Conservation (phyloP, 2,888 invertebrate genomes). For the Tethea ocularis region DNA sequence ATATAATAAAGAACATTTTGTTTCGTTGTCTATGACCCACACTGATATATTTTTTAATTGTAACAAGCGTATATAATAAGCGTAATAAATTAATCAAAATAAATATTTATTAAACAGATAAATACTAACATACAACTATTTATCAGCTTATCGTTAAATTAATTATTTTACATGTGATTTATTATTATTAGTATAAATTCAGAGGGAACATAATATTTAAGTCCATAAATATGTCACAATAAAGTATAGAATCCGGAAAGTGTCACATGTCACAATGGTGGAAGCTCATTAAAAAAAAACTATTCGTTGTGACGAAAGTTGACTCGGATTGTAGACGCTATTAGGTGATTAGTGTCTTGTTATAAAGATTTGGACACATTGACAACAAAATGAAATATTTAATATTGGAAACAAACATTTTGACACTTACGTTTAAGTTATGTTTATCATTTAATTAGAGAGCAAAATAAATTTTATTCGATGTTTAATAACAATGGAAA, state of each 20-base stretch:
- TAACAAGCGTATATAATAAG: too few species aligned
- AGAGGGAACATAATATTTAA: neutral
- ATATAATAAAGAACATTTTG: too few species aligned
- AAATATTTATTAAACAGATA: neutral
- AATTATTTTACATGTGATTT: neutral
- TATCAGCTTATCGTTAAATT: neutral
- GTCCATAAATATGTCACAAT: conserved; percentile 5
- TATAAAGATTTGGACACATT: conserved; percentile 30
- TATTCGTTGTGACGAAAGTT: conserved; percentile 47
- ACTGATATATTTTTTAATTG: too few species aligned
- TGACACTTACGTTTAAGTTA: too few species aligned
- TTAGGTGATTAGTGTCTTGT: conserved; percentile 36
- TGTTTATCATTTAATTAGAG: too few species aligned
- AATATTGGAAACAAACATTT: neutral
- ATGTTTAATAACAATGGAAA: too few species aligned
- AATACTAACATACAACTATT: neutral
- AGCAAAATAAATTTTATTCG: too few species aligned
- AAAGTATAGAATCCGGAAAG: conserved; percentile 21
- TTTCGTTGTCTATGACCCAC: too few species aligned
- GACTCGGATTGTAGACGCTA: conserved; percentile 33
- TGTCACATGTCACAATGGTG: conserved; percentile 18
- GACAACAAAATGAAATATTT: neutral
- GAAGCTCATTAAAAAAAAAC: conserved; percentile 30
- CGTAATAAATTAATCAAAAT: neutral
- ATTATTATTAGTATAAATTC: neutral